Conservation (phyloP, 2,113 vertebrate species). For the Pleuronectes platessa region DNA sequence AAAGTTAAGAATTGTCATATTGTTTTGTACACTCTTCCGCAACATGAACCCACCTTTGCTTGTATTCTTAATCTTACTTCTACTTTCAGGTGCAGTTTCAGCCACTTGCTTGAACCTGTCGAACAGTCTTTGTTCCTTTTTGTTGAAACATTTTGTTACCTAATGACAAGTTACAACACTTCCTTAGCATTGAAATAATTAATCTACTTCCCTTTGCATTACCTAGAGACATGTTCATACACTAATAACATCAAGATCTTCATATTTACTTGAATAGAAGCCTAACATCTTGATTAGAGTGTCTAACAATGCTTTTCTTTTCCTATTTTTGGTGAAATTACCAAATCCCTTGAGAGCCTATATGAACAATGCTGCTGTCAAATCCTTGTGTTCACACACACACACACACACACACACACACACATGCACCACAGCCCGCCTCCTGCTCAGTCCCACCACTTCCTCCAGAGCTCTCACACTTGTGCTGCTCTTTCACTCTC, state of each 20-base stretch:
- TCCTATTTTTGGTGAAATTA: slow-evolving; percentile 22
- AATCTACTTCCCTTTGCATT: too few relatives aligned
- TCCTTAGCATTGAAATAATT: too few relatives aligned
- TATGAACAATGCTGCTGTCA: slow-evolving; percentile 53
- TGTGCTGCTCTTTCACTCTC: slow-evolving; percentile 61
- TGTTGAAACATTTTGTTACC: too few relatives aligned
- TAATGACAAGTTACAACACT: background rate
- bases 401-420: slow-evolving; percentile 28
- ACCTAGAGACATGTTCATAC: background rate
- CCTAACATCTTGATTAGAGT: background rate
- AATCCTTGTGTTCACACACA: slow-evolving; percentile 42
- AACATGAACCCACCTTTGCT: background rate
- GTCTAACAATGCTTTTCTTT: slow-evolving; percentile 6
- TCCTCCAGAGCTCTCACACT: slow-evolving; percentile 63
- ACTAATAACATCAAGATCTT: background rate
- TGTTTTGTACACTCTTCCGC: background rate
- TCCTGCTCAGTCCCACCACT: slow-evolving; percentile 51
- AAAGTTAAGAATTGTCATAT: background rate
- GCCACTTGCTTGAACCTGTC: background rate
- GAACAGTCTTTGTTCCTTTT: too few relatives aligned
- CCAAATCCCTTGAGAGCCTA: slow-evolving; percentile 13
- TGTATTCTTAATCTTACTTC: background rate
- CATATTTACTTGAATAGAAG: background rate
- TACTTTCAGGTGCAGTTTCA: background rate
- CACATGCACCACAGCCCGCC: slow-evolving; percentile 53